Conservation (phyloP, 2,113 vertebrate species). For the Gasterosteus nipponicus region DNA sequence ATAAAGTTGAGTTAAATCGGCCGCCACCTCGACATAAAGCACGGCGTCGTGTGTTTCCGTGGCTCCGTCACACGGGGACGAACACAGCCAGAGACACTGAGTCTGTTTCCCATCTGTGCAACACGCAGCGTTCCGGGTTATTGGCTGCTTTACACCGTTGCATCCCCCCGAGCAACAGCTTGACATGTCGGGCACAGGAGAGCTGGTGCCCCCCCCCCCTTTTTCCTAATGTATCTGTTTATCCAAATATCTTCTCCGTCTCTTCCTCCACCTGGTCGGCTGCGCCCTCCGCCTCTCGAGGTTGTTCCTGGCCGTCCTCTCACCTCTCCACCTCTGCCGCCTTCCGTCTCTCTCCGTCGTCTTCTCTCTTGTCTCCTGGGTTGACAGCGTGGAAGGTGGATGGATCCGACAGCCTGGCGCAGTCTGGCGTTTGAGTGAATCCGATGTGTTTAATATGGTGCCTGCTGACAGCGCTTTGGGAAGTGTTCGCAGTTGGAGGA, state of each 20-base stretch:
- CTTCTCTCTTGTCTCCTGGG: constrained; percentile 13
- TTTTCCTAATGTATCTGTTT: constrained; percentile 38
- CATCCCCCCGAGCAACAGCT: constrained; percentile 31
- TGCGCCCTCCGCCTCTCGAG: not conserved
- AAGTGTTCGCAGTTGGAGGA: constrained; percentile 35
- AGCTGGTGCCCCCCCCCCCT: constrained; percentile 14
- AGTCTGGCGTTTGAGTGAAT: constrained; percentile 60
- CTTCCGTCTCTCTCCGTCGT: constrained; percentile 6
- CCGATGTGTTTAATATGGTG: constrained; percentile 65
- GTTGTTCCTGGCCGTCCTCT: constrained; percentile 9
- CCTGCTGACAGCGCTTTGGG: constrained; percentile 57
- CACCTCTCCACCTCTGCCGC: constrained; percentile 2
- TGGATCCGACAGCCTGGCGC: constrained; percentile 64
- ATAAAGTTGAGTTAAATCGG: constrained; percentile 53
- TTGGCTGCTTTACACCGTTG: constrained; percentile 20
- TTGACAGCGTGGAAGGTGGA: constrained; percentile 65
- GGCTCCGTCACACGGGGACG: not conserved
- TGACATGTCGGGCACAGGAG: constrained; percentile 50
- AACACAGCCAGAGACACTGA: constrained; percentile 6
- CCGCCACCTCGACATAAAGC: constrained; percentile 26
- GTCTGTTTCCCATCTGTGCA: constrained; percentile 49
- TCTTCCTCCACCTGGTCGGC: constrained; percentile 2
- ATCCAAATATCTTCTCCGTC: constrained; percentile 3
- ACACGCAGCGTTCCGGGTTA: constrained; percentile 44
- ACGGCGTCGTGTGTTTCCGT: too few relatives aligned